Percentiles rank a stretch among this genome's conserved stretches.
These are phyloP conservation scores for Nothocercus nigrocapillus DNA, from an alignment of 2,113 vertebrate genomes.

Conservation along the genomic window DNA sequence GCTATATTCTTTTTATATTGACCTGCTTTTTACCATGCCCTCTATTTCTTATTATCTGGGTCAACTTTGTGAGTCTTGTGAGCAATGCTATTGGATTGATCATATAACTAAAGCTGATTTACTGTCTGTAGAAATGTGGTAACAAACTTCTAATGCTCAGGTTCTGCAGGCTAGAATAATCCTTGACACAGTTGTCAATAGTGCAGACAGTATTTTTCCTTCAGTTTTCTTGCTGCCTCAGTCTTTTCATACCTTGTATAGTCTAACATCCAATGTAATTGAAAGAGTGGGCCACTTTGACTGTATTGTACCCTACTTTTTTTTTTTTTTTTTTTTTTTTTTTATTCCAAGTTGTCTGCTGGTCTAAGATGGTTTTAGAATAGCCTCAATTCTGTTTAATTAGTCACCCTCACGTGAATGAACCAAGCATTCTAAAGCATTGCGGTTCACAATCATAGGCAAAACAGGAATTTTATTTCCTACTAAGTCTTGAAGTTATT, in stretches of 20 bases:
- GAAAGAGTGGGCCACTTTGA: not conserved
- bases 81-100: not conserved
- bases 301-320: not conserved
- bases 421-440: not conserved
- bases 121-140: not conserved
- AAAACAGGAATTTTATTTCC: not conserved
- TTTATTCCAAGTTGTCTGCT: not conserved
- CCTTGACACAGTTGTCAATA: not conserved
- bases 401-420: not conserved
- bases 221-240: not conserved
- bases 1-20: accelerated
- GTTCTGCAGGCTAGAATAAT: not conserved
- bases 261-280: not conserved
- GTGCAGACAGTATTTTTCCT: not conserved
- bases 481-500: not conserved
- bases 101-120: not conserved
- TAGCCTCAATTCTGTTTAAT: not conserved
- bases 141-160: not conserved
- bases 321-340: not conserved
- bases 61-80: not conserved
- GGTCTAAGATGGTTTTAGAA: not conserved
- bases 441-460: not conserved
- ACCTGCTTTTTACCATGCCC: not conserved
- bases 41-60: not conserved
- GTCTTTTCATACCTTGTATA: not conserved